Conservation (phyloP, 2,797 vertebrate species). For the Typhlichthys eigenmanni region DNA sequence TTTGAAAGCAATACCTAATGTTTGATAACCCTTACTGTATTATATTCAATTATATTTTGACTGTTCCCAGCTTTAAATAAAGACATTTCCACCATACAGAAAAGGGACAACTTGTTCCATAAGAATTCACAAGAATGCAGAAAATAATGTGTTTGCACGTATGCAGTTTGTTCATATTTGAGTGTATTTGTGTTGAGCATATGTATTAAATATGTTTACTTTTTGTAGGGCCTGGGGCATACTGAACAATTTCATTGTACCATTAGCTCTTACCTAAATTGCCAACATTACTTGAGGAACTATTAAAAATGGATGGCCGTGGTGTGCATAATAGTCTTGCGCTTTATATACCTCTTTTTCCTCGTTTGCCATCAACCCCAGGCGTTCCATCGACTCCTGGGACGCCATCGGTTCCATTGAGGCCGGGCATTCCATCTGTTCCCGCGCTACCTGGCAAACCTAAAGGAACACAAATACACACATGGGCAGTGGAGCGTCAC, state of each 20-base stretch:
- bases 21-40: too few relatives aligned
- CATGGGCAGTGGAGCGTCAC: background rate
- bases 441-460: constrained; percentile 78
- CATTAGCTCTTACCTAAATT: constrained; percentile 36
- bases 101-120: too few relatives aligned
- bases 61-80: too few relatives aligned
- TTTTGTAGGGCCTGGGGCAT: constrained; percentile 24
- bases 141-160: background rate
- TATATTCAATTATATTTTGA: too few relatives aligned
- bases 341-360: constrained; percentile 84
- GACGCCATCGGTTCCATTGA: constrained; percentile 88
- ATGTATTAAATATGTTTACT: constrained; percentile 8
- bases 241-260: constrained; percentile 37
- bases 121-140: too few relatives aligned
- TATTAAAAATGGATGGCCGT: constrained; percentile 9
- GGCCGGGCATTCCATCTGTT: constrained; percentile 79
- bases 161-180: background rate
- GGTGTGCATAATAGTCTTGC: constrained; percentile 6
- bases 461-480: constrained; percentile 48
- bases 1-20: too few relatives aligned
- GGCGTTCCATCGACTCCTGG: constrained; percentile 86
- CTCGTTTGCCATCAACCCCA: constrained; percentile 87
- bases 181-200: constrained; percentile 6
- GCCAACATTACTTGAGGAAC: constrained; percentile 25
- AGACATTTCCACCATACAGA: too few relatives aligned